Evolutionary conservation across 2,113 vertebrate species (phyloP).

Genomic region (Phyllostomus discolor): DNA sequence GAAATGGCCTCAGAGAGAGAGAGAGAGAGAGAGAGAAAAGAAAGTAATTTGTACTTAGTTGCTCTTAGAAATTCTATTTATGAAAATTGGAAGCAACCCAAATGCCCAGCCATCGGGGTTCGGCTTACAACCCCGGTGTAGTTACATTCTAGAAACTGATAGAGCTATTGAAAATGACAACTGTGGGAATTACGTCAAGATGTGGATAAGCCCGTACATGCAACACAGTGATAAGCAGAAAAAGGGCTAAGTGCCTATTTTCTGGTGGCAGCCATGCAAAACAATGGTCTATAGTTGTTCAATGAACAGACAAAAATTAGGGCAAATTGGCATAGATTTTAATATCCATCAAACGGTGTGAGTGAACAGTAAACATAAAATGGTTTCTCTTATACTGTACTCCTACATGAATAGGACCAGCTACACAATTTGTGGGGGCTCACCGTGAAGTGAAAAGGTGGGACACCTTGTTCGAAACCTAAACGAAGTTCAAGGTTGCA

Average conservation of each 20-base stretch:
- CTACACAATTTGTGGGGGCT: background rate
- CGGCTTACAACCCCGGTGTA: slow-evolving; percentile 21
- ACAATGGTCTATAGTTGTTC: background rate
- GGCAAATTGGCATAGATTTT: slow-evolving; percentile 1
- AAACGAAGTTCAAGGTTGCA: background rate
- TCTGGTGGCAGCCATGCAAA: background rate
- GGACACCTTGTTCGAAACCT: background rate
- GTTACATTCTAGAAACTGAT: slow-evolving; percentile 44
- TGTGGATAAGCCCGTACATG: background rate
- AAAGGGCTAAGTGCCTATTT: background rate
- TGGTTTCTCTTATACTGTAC: background rate
- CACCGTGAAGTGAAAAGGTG: background rate
- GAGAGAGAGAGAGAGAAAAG: background rate
- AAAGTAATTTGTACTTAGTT: slow-evolving; percentile 59
- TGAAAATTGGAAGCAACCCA: slow-evolving; percentile 54
- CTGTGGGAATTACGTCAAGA: background rate
- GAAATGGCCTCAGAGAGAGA: background rate
- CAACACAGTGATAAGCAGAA: background rate
- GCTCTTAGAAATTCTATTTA: slow-evolving; percentile 62
- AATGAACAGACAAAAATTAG: background rate
- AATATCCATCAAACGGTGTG: background rate
- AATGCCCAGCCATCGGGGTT: slow-evolving; percentile 6
- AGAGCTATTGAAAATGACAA: slow-evolving; percentile 6
- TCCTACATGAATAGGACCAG: background rate
- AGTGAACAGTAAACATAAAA: background rate